Evolutionary conservation across 1,140 invertebrate genomes (phyloP).

Genomic region (Platyscapa corneri): DNA sequence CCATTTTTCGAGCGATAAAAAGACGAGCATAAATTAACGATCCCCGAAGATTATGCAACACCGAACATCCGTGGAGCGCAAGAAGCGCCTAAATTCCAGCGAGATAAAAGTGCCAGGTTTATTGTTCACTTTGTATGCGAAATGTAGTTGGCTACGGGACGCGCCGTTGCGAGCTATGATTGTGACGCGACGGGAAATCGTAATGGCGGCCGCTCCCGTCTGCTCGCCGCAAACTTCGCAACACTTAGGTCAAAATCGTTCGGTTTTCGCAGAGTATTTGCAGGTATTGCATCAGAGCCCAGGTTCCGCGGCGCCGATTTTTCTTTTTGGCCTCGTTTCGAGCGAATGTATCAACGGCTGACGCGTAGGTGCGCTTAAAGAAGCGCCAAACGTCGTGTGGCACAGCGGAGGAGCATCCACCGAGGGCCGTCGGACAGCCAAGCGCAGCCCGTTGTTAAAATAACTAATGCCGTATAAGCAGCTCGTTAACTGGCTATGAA

Average conservation of each 20-base stretch:
- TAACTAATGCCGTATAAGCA: background rate
- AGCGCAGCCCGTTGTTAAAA: background rate
- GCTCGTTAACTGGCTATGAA: conserved; percentile 31
- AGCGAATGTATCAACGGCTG: background rate
- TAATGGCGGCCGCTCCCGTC: conserved; percentile 12
- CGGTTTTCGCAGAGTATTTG: conserved; percentile 24
- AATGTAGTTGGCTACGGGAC: background rate
- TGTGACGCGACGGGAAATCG: conserved; percentile 22
- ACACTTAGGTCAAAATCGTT: conserved; percentile 7
- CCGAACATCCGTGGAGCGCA: background rate
- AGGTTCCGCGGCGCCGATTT: background rate
- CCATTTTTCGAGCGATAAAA: no score
- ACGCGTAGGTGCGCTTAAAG: background rate
- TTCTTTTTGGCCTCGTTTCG: background rate
- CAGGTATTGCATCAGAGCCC: conserved; percentile 33
- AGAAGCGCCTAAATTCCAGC: background rate
- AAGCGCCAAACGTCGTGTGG: background rate
- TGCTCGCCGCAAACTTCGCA: background rate
- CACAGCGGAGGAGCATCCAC: background rate
- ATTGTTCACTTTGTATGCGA: conserved; percentile 24
- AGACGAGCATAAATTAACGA: background rate
- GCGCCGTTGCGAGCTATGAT: background rate
- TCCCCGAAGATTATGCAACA: background rate
- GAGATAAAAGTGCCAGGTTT: background rate
- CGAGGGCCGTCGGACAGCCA: background rate